Evolutionary conservation across 1,140 invertebrate genomes (phyloP).

Genomic region (Drosophila guanche): DNA sequence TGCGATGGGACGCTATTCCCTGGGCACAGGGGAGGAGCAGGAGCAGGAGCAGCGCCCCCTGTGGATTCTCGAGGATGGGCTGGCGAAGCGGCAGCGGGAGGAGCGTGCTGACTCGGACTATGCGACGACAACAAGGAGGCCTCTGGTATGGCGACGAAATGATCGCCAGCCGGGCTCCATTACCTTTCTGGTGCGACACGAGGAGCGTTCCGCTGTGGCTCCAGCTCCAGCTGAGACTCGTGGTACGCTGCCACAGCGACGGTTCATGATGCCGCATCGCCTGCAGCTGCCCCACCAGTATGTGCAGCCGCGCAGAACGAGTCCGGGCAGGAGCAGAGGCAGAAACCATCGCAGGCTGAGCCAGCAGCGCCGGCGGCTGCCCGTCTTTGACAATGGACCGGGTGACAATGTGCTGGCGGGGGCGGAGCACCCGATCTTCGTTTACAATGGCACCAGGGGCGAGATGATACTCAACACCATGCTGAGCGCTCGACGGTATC

Average conservation of each 20-base stretch:
- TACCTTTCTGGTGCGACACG: slow-evolving; percentile 46
- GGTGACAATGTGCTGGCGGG: slow-evolving; percentile 49
- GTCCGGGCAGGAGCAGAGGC: neutral
- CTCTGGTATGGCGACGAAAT: slow-evolving; percentile 3
- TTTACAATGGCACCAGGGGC: slow-evolving; percentile 68
- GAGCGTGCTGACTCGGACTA: slow-evolving; percentile 37
- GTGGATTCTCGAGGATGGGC: slow-evolving; percentile 73
- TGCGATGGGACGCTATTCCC: slow-evolving; percentile 22
- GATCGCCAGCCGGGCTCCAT: slow-evolving; percentile 18
- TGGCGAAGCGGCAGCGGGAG: slow-evolving; percentile 44
- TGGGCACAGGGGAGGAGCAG: slow-evolving; percentile 2
- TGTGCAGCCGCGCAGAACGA: slow-evolving; percentile 8
- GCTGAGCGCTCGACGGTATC: slow-evolving; percentile 65
- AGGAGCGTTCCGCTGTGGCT: neutral
- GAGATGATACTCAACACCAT: slow-evolving; percentile 73
- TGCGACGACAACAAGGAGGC: slow-evolving; percentile 27
- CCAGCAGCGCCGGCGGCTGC: slow-evolving; percentile 47
- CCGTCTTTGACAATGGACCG: slow-evolving; percentile 66
- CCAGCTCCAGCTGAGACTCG: slow-evolving; percentile 5
- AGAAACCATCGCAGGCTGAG: slow-evolving; percentile 5
- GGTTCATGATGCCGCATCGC: slow-evolving; percentile 29
- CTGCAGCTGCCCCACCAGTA: slow-evolving; percentile 29
- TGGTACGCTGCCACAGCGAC: slow-evolving; percentile 17
- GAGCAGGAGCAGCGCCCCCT: slow-evolving; percentile 53
- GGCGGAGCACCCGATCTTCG: slow-evolving; percentile 55